Evolutionary conservation across 1,140 invertebrate species (phyloP).

Genomic region (Colletes latitarsis): DNA sequence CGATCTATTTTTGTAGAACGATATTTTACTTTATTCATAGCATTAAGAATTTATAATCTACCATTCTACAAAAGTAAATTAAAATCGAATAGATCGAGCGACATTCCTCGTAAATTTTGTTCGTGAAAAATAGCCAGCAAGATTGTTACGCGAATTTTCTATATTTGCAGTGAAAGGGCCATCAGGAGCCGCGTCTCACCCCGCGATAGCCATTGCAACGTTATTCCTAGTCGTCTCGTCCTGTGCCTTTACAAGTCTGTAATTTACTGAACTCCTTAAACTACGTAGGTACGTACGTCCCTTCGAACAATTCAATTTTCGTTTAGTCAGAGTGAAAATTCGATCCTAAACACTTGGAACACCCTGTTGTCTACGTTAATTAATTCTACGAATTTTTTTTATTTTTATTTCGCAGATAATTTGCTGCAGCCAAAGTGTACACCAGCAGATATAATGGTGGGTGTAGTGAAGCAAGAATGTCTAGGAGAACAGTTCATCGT

Average conservation of each 20-base stretch:
- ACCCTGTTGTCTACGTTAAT: too few relatives aligned
- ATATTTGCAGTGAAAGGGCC: conserved; percentile 52
- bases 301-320: not conserved
- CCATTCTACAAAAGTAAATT: too few relatives aligned
- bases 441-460: conserved; percentile 73
- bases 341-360: not conserved
- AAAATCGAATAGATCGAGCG: too few relatives aligned
- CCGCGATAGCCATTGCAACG: conserved; percentile 52
- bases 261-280: conserved; percentile 68
- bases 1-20: too few relatives aligned
- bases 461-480: conserved; percentile 61
- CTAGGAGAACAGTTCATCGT: conserved; percentile 49
- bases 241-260: conserved; percentile 70
- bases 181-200: conserved; percentile 36
- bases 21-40: too few relatives aligned
- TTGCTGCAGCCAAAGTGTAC: conserved; percentile 79
- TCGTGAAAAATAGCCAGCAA: too few relatives aligned
- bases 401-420: conserved; percentile 66
- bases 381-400: too few relatives aligned
- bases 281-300: conserved; percentile 63
- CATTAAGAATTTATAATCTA: too few relatives aligned
- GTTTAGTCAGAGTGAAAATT: not conserved
- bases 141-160: not conserved
- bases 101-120: too few relatives aligned
- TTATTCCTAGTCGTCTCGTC: conserved; percentile 72